Percentiles rank a stretch among this genome's conserved stretches.
Evolutionary conservation across 1,140 invertebrate genomes (phyloP).

Genomic region (Portunus trituberculatus): DNA sequence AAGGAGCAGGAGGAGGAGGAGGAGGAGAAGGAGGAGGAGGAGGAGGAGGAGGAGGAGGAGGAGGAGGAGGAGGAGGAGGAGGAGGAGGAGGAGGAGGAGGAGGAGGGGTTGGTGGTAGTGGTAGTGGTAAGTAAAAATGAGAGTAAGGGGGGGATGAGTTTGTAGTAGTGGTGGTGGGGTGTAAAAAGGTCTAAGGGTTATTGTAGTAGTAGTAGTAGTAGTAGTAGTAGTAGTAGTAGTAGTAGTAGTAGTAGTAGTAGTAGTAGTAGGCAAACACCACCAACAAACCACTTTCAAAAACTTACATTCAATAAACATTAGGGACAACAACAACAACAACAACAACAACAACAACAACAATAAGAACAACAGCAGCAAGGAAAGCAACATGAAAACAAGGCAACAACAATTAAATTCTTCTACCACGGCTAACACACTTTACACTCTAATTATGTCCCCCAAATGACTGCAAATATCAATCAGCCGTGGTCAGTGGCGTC

Average conservation of each 20-base stretch:
- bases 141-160: no score
- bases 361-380: neutral
- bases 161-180: neutral
- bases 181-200: neutral
- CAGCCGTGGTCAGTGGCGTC: no score
- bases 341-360: neutral
- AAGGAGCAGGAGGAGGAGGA: no score
- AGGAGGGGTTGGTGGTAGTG: no score
- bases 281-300: no score
- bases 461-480: neutral
- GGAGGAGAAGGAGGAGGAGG: neutral
- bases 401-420: slow-evolving; percentile 1
- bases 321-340: no score
- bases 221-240: neutral
- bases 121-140: no score
- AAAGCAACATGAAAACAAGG: neutral
- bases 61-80: neutral
- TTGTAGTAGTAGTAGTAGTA: slow-evolving; percentile 4
- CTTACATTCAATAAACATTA: no score
- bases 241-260: slow-evolving; percentile 14
- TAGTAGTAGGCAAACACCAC: neutral
- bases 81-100: neutral
- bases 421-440: neutral
- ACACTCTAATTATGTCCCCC: neutral
- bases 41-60: neutral